phyloP scores from a whole-genome alignment of 2,113 vertebrate genomes.

The Oncorhynchus tshawytscha region DNA sequence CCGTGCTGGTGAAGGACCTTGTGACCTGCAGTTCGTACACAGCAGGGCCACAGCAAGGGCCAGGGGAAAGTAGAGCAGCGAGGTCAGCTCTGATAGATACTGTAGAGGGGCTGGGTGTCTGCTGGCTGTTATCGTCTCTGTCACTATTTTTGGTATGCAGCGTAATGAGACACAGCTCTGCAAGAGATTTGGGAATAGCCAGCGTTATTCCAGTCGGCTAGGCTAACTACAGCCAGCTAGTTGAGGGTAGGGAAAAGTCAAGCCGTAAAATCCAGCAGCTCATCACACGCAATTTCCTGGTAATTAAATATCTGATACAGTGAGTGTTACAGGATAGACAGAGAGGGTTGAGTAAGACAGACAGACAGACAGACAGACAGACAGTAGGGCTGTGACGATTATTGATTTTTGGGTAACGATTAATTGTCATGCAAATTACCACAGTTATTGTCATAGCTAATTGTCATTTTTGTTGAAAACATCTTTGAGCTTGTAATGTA shows the following conservation, averaged over 20 bases:
- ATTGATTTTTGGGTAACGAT: too few species aligned
- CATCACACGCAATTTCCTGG: conserved; percentile 7
- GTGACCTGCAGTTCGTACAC: too few species aligned
- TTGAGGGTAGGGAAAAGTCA: neutral
- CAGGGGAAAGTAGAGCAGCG: too few species aligned
- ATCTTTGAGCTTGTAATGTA: too few species aligned
- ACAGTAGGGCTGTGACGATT: too few species aligned
- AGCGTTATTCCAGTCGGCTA: conserved; percentile 19
- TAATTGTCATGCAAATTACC: too few species aligned
- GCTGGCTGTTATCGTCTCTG: neutral
- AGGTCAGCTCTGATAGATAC: too few species aligned
- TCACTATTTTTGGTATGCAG: conserved; percentile 39
- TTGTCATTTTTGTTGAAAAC: too few species aligned
- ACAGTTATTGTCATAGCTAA: too few species aligned
- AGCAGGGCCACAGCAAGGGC: too few species aligned
- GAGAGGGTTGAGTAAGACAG: neutral
- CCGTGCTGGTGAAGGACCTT: too few species aligned
- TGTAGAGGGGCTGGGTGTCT: neutral
- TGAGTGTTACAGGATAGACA: neutral
- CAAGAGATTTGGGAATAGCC: conserved; percentile 12
- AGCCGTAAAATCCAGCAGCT: conserved; percentile 10
- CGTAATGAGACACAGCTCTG: conserved; percentile 40
- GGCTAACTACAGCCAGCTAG: neutral
- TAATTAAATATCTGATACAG: conserved; percentile 1
- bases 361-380: too few species aligned